Base-by-base conservation (phyloP, 64 coral and sea anemone genomes). In the Pocillopora damicornis region DNA sequence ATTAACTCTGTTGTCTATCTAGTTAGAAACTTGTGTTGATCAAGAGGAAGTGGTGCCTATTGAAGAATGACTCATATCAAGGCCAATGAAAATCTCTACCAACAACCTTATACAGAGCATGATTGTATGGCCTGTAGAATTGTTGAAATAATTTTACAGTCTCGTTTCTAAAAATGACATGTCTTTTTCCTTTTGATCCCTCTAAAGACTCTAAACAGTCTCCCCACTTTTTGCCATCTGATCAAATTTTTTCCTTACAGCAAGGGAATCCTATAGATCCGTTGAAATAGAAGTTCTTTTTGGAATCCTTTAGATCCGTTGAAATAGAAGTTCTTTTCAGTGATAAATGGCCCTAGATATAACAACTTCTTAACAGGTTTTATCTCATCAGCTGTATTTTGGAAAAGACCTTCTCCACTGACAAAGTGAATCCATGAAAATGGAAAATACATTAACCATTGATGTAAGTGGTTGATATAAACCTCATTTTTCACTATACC, bases 241-340 rank as follows among this genome's bases (percentile, higher is more conserved):
- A 58, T 78, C 15, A 13, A 38, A 77, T 64, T 58, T 77, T 75
- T 42, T 59, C 81, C 14, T 63, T 86, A 73, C 90, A 90, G 69
- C 95, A 98, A 61, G 91, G 45, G 65, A 98, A 98, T 20, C 95
- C 91, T 67, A 91, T 98, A 13, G 84, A 88, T 75, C 64, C 77
- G 67, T 98, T 86, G 35, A 90, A 88, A 61, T 85, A 65, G 74
- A 98, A 88, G 67, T 98, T 82, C 60, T 93, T 82, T 80, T 88
- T 64, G 34, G 65, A 98, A 98, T 20, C 95, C 91, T 67, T 93
- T 98, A 13, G 84, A 88, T 75, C 64, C 77, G 67, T 98, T 88
- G 35, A 90, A 88, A 61, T 85, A 59, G 74, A 98, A 88, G 67
- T 98, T 82, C 60, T 93, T 82, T 80, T 88, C 74, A 37, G 65